These are phyloP conservation scores for Plutomurus gul DNA, from an alignment of 1,140 invertebrate species.

Conservation along the genomic window DNA sequence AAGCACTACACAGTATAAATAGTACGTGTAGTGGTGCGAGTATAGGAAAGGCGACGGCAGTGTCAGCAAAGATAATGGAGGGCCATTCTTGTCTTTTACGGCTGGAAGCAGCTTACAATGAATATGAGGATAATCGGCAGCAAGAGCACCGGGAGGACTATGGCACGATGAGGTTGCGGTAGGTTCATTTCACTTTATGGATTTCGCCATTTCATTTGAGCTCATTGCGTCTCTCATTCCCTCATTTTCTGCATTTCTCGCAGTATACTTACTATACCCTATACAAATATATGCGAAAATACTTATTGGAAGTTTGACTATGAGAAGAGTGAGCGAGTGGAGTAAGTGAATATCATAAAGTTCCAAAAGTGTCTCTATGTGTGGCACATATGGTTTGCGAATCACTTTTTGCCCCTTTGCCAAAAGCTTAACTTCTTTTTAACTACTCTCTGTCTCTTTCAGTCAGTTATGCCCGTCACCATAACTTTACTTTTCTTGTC, in stretches of 20 bases:
- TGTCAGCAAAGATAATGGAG: not conserved
- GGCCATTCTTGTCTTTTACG: not conserved
- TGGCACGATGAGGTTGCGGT: not conserved
- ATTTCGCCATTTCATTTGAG: conserved; percentile 9
- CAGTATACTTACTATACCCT: no score
- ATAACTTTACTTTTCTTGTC: not conserved
- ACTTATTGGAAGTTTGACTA: not conserved
- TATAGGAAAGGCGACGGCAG: not conserved
- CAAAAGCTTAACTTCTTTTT: conserved; percentile 35
- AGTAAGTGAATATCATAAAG: conserved; percentile 22
- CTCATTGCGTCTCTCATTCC: not conserved
- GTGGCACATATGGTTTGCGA: conserved; percentile 28
- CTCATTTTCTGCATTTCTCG: not conserved
- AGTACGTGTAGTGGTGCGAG: not conserved
- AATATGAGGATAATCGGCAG: not conserved
- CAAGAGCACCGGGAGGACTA: not conserved
- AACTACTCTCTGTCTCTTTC: conserved; percentile 30
- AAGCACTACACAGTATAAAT: not conserved
- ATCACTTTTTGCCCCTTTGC: conserved; percentile 26
- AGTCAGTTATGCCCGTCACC: conserved; percentile 7
- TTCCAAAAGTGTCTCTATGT: conserved; percentile 29
- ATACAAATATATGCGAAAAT: not conserved
- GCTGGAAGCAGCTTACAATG: not conserved
- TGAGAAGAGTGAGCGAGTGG: not conserved
- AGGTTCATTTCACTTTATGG: conserved; percentile 24